phyloP scores from a whole-genome alignment of 2,888 invertebrate genomes.

The Peribatodes rhomboidaria region DNA sequence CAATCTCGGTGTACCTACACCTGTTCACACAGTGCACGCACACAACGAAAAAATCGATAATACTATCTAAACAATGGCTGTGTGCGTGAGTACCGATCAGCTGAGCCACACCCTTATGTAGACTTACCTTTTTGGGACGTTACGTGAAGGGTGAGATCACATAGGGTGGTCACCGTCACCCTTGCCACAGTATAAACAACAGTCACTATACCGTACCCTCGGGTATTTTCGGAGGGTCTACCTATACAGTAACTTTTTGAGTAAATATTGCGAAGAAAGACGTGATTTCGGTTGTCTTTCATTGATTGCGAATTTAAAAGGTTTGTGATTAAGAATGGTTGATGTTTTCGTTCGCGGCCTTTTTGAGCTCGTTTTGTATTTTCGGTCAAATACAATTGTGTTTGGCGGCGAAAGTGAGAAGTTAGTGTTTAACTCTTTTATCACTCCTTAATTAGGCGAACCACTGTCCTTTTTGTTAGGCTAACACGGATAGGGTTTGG shows the following conservation, averaged over 20 bases:
- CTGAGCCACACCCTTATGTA: slow-evolving; percentile 27
- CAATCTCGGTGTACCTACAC: slow-evolving; percentile 29
- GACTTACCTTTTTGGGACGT: slow-evolving; percentile 6
- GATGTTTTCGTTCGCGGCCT: slow-evolving; percentile 3
- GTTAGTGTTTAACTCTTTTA: too few species aligned
- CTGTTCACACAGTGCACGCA: slow-evolving; percentile 25
- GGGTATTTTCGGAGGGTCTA: slow-evolving; percentile 16
- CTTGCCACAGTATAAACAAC: not conserved
- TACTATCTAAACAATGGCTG: not conserved
- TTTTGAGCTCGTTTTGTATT: too few species aligned
- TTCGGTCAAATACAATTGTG: not conserved
- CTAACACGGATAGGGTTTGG: too few species aligned
- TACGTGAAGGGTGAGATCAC: slow-evolving; percentile 29
- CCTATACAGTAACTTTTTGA: not conserved
- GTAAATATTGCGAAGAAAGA: slow-evolving; percentile 8
- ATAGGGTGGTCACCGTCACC: slow-evolving; percentile 14
- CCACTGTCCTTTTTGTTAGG: too few species aligned
- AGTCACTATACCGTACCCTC: not conserved
- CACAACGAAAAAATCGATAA: slow-evolving; percentile 26
- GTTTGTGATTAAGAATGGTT: slow-evolving; percentile 14
- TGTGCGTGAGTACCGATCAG: slow-evolving; percentile 24
- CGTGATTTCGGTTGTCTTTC: slow-evolving; percentile 14
- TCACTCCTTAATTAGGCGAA: too few species aligned
- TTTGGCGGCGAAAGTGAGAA: too few species aligned
- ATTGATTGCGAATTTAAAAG: slow-evolving; percentile 16